phyloP scores from a whole-genome alignment of 2,888 invertebrate species.

The Diogma glabrata region DNA sequence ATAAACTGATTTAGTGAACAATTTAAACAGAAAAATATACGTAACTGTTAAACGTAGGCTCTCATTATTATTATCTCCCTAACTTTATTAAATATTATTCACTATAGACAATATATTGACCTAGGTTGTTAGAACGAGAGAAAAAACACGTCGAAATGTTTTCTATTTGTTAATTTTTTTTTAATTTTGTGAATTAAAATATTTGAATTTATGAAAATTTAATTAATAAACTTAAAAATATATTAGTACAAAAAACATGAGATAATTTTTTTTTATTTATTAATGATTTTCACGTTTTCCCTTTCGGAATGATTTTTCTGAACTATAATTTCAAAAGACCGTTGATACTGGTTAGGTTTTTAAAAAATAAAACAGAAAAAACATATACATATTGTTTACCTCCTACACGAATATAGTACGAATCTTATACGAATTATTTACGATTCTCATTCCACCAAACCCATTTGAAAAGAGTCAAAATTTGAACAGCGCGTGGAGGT shows the following conservation, averaged over 20 bases:
- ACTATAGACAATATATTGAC: constrained; percentile 34
- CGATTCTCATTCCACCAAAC: no score
- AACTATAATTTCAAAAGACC: background rate
- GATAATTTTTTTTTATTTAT: background rate
- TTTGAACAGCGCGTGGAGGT: constrained; percentile 6
- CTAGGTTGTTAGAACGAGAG: constrained; percentile 27
- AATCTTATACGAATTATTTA: constrained; percentile 5
- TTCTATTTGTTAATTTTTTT: background rate
- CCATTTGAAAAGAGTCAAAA: no score
- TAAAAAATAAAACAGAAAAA: no score
- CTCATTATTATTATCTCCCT: no score
- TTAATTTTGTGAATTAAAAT: background rate
- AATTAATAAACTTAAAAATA: no score
- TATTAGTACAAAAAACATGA: no score
- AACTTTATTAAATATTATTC: no score
- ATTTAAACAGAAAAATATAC: no score
- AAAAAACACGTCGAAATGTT: background rate
- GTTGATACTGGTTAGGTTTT: constrained; percentile 8
- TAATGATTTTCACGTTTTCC: background rate
- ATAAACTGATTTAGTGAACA: no score
- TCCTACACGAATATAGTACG: constrained; percentile 9
- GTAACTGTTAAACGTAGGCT: no score
- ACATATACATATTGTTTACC: constrained; percentile 9
- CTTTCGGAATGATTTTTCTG: background rate
- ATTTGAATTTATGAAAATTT: background rate